Percentiles rank a stretch among this genome's conserved stretches.
Conservation (phyloP, 2,888 invertebrate species). For the Philopedon plagiatum region DNA sequence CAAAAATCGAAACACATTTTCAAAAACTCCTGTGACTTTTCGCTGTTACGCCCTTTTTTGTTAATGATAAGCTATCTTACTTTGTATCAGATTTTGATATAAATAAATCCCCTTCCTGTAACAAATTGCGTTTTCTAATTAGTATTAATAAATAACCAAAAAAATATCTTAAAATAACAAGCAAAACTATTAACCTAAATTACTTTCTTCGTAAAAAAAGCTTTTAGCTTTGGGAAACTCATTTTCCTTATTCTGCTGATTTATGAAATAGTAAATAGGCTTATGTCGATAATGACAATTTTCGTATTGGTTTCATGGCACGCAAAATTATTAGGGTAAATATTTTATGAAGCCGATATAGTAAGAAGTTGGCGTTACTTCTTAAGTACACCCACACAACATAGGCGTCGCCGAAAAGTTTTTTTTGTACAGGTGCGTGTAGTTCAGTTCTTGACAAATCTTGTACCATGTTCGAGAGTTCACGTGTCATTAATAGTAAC, state of each 20-base stretch:
- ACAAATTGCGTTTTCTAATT: slow-evolving; percentile 20
- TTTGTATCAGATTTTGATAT: not conserved
- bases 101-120: not conserved
- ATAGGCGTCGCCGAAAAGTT: slow-evolving; percentile 40
- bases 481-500: no score
- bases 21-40: no score
- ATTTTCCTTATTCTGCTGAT: slow-evolving; percentile 26
- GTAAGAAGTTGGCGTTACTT: slow-evolving; percentile 41
- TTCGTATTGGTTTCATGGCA: slow-evolving; percentile 28
- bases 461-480: no score
- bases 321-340: slow-evolving; percentile 39
- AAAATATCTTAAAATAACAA: slow-evolving; percentile 31
- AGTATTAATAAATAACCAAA: slow-evolving; percentile 19
- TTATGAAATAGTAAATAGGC: slow-evolving; percentile 43
- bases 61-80: no score
- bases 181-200: slow-evolving; percentile 37
- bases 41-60: no score
- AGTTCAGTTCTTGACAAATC: no score
- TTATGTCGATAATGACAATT: slow-evolving; percentile 45
- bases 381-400: slow-evolving; percentile 56
- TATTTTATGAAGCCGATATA: slow-evolving; percentile 35
- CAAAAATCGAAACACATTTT: no score
- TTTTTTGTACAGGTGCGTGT: no score
- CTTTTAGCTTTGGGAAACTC: slow-evolving; percentile 28
- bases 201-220: slow-evolving; percentile 23